These are phyloP conservation scores for Brachirus orientalis DNA, from an alignment of 2,113 vertebrate species.

Conservation along the genomic window DNA sequence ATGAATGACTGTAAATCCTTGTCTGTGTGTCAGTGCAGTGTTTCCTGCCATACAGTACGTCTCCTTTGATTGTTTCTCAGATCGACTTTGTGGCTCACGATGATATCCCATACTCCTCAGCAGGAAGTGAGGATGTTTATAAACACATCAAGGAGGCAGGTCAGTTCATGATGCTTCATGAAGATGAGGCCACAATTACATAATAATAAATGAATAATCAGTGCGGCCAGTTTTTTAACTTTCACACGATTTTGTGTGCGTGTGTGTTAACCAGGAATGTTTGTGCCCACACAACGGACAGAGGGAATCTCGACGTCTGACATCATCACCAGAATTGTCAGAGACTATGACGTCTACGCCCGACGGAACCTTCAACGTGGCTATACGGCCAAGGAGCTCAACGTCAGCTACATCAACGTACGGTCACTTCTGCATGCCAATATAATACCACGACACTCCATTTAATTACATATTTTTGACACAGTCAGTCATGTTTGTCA, in stretches of 20 bases:
- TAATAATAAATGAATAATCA: too few relatives aligned
- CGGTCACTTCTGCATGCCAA: constrained; percentile 61
- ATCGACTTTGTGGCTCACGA: constrained; percentile 99
- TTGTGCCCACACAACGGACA: constrained; percentile 95
- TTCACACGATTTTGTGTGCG: not conserved
- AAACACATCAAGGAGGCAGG: constrained; percentile 99
- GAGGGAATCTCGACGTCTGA: constrained; percentile 98
- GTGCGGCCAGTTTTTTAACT: too few relatives aligned
- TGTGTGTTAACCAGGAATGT: constrained; percentile 87
- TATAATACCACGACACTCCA: too few relatives aligned
- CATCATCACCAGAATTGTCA: constrained; percentile 95
- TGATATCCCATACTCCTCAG: constrained; percentile 98
- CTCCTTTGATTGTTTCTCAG: constrained; percentile 77
- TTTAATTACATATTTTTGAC: too few relatives aligned
- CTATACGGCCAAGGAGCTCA: constrained; percentile 97
- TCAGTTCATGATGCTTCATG: constrained; percentile 61
- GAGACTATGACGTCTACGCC: constrained; percentile 96
- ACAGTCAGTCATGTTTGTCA: too few relatives aligned
- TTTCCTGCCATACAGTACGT: constrained; percentile 24
- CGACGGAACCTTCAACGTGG: constrained; percentile 96
- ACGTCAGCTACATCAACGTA: constrained; percentile 98
- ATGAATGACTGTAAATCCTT: too few relatives aligned
- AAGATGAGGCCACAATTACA: not conserved
- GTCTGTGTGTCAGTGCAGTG: not conserved
- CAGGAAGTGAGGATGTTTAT: constrained; percentile 98